phyloP scores from a whole-genome alignment of 2,113 vertebrate genomes.

The Leptodactylus fuscus region DNA sequence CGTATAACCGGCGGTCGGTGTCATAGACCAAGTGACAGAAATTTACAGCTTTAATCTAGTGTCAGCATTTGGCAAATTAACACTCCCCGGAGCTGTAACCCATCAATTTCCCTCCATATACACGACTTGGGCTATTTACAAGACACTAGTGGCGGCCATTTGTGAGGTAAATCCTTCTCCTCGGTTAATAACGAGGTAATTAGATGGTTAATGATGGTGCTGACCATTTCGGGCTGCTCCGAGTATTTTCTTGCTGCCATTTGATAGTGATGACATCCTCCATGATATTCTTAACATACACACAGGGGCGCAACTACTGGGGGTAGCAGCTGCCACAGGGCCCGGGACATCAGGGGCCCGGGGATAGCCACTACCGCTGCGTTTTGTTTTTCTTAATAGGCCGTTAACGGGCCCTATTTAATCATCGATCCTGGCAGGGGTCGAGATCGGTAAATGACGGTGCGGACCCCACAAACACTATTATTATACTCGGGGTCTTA shows the following conservation, averaged over 20 bases:
- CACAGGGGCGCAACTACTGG: no score
- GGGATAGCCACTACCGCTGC: no score
- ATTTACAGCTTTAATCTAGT: constrained; percentile 16
- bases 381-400: no score
- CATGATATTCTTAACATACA: not conserved
- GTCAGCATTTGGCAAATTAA: constrained; percentile 34
- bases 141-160: not conserved
- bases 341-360: no score
- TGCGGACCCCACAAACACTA: no score
- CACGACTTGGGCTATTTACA: not conserved
- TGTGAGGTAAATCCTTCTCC: not conserved
- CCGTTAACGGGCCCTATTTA: no score
- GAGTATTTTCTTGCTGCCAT: not conserved
- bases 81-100: not conserved
- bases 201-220: not conserved
- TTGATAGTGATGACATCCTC: not conserved
- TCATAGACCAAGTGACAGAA: not conserved
- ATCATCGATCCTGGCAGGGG: no score
- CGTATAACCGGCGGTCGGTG: not conserved
- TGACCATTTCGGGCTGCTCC: not conserved
- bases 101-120: not conserved
- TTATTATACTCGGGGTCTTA: no score
- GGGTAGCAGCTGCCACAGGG: no score
- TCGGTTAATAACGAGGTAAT: not conserved
- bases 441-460: no score